Conservation (phyloP, 2,888 invertebrate genomes). For the Alcis repandata region DNA sequence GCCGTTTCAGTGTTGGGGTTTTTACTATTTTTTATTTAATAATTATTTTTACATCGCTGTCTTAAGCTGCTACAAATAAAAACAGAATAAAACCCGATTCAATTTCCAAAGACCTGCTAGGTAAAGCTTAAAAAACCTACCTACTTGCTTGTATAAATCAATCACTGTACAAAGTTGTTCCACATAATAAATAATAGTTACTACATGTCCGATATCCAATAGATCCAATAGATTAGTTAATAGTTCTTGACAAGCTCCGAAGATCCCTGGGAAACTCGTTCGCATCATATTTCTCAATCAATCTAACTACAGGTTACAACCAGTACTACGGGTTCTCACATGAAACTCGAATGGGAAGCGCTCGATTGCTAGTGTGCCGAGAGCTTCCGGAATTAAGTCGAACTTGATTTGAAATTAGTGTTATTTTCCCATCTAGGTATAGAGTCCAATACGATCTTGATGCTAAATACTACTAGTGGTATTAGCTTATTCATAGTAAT, state of each 20-base stretch:
- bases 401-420: constrained; percentile 55
- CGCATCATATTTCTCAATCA: constrained; percentile 23
- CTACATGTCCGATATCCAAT: background rate
- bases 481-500: no score
- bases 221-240: constrained; percentile 4
- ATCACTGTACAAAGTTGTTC: background rate
- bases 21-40: no score
- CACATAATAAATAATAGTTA: constrained; percentile 1
- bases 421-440: constrained; percentile 26
- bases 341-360: constrained; percentile 30
- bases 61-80: no score
- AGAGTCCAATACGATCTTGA: constrained; percentile 12
- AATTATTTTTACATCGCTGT: no score
- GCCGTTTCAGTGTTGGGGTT: no score
- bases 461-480: background rate
- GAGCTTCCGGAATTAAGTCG: constrained; percentile 59
- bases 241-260: constrained; percentile 5
- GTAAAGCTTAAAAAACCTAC: no score
- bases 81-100: no score
- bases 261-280: constrained; percentile 15
- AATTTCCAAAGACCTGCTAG: no score
- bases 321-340: constrained; percentile 35
- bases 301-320: constrained; percentile 14
- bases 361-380: constrained; percentile 32
- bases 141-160: background rate